Evolutionary conservation across 1,140 invertebrate genomes (phyloP).

Genomic region (Sycophila sp.): DNA sequence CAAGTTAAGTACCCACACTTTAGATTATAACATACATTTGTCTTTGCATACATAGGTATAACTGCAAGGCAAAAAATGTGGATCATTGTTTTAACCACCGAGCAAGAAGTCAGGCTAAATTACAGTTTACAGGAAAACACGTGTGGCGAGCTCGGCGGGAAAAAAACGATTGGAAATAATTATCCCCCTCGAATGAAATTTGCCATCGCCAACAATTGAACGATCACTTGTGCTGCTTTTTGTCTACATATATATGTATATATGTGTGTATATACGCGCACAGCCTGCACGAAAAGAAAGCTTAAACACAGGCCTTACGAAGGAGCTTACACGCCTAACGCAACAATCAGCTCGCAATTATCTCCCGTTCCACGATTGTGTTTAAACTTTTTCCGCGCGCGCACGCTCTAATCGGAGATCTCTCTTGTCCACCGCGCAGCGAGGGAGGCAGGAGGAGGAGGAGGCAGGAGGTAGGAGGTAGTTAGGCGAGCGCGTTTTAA

Average conservation of each 20-base stretch:
- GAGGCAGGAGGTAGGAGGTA: too few species aligned
- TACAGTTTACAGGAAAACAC: too few species aligned
- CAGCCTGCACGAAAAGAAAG: too few species aligned
- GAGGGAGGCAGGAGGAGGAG: too few species aligned
- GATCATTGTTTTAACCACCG: too few species aligned
- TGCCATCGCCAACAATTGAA: background rate
- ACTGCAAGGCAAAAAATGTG: too few species aligned
- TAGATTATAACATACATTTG: background rate
- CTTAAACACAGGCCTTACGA: background rate
- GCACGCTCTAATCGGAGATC: conserved; percentile 7
- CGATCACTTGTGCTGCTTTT: conserved; percentile 2
- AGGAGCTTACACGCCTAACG: conserved; percentile 1
- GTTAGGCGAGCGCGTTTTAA: background rate
- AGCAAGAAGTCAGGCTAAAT: too few species aligned
- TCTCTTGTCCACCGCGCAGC: conserved; percentile 5
- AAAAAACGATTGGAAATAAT: background rate
- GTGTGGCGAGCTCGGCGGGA: background rate
- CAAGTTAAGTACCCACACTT: too few species aligned
- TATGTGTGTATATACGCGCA: too few species aligned
- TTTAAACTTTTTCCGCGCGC: background rate
- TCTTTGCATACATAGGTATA: background rate
- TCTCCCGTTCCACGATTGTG: conserved; percentile 23
- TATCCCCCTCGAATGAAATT: background rate
- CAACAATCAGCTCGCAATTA: conserved; percentile 12
- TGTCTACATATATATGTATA: background rate